A percentile compares a stretch with the other conserved stretches of the same genome.
Conservation (phyloP, 2,888 invertebrate species). For the Eilema sororculum region DNA sequence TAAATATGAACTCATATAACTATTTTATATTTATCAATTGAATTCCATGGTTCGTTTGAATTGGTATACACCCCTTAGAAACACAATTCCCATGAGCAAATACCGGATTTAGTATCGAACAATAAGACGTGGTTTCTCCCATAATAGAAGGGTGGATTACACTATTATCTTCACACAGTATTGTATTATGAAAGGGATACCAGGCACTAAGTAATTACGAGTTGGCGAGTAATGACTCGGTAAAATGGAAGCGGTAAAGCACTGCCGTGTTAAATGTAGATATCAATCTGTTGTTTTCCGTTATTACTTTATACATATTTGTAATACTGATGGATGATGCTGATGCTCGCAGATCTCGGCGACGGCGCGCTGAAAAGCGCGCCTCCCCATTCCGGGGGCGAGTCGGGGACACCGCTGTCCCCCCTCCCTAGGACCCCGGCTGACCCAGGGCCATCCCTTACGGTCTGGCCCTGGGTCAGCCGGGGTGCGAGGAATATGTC, state of each 20-base stretch:
- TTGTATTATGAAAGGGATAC: constrained; percentile 47
- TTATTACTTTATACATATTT: constrained; percentile 26
- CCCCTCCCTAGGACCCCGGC: too few species aligned
- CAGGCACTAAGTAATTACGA: constrained; percentile 18
- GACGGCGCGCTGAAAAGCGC: too few species aligned
- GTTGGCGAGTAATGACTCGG: constrained; percentile 25
- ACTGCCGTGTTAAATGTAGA: constrained; percentile 31
- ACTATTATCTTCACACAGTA: constrained; percentile 17
- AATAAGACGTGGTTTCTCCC: constrained; percentile 14
- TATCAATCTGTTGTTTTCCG: constrained; percentile 44
- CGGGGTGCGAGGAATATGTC: too few species aligned
- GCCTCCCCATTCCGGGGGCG: too few species aligned
- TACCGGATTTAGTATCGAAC: constrained; percentile 4
- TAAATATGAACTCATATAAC: neutral
- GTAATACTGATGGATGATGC: too few species aligned
- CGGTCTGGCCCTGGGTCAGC: too few species aligned
- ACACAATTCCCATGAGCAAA: constrained; percentile 13
- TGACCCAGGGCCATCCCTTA: too few species aligned
- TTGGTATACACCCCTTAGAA: neutral
- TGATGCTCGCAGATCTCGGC: too few species aligned
- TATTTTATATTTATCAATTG: too few species aligned
- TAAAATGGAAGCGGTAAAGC: constrained; percentile 39
- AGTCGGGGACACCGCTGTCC: too few species aligned
- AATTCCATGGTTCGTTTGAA: neutral
- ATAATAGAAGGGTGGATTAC: constrained; percentile 21